phyloP scores from a whole-genome alignment of 2,888 invertebrate species.

The Stenolophus ochropezus region DNA sequence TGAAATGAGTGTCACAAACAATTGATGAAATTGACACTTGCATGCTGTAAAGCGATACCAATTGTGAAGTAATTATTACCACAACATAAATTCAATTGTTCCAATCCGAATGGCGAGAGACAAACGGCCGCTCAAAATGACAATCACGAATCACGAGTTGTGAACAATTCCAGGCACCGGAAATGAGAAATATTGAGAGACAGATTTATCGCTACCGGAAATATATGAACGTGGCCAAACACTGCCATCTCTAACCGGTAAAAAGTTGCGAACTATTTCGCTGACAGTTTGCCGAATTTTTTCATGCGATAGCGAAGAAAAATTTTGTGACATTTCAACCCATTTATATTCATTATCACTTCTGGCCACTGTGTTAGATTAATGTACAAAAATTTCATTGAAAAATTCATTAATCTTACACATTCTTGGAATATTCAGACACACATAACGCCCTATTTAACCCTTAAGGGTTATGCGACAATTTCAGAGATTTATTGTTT shows the following conservation, averaged over 20 bases:
- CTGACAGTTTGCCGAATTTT: slow-evolving; percentile 21
- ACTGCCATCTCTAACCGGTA: neutral
- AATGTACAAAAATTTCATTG: slow-evolving; percentile 42
- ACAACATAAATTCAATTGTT: slow-evolving; percentile 40
- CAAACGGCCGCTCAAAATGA: slow-evolving; percentile 44
- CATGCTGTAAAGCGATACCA: neutral
- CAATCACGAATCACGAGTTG: slow-evolving; percentile 46
- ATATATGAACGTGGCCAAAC: slow-evolving; percentile 36
- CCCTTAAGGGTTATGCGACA: neutral
- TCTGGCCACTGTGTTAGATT: slow-evolving; percentile 1
- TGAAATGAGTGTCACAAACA: neutral
- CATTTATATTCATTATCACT: slow-evolving; percentile 50
- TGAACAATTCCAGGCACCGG: slow-evolving; percentile 54
- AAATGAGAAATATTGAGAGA: slow-evolving; percentile 58
- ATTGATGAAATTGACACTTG: neutral
- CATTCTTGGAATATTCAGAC: slow-evolving; percentile 20
- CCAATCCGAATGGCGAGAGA: slow-evolving; percentile 31
- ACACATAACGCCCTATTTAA: neutral
- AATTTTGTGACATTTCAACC: slow-evolving; percentile 6
- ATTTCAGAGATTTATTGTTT: slow-evolving; percentile 21
- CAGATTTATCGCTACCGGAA: slow-evolving; percentile 55
- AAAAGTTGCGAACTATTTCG: slow-evolving; percentile 33
- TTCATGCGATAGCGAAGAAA: slow-evolving; percentile 11
- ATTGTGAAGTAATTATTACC: slow-evolving; percentile 40
- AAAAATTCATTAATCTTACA: slow-evolving; percentile 31